Conservation (phyloP, 2,888 invertebrate genomes). For the Drosophila pullipes region DNA sequence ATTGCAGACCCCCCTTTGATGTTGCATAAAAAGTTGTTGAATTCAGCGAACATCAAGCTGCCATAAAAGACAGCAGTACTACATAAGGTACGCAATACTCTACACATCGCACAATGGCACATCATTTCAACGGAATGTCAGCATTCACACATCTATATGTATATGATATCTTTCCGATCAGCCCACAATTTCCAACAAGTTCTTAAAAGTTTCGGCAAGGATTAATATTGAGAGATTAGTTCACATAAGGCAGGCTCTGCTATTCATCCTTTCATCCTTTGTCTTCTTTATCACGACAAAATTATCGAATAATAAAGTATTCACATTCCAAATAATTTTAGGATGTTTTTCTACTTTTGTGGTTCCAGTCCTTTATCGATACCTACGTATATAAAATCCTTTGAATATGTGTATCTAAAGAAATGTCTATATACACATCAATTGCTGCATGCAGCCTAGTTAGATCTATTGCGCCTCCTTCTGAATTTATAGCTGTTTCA, state of each 20-base stretch:
- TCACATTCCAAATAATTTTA: background rate
- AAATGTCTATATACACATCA: background rate
- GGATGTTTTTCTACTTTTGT: background rate
- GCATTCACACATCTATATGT: too few species aligned
- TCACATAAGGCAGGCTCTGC: background rate
- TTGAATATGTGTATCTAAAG: background rate
- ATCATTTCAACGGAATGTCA: too few species aligned
- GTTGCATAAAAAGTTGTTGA: slow-evolving; percentile 20
- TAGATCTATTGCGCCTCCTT: background rate
- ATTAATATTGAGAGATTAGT: background rate
- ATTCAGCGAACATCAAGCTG: slow-evolving; percentile 19
- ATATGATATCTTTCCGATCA: background rate
- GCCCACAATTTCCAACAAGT: background rate
- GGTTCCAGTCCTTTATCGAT: background rate
- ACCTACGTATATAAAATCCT: background rate
- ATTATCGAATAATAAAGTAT: background rate
- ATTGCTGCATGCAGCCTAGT: background rate
- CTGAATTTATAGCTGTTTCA: background rate
- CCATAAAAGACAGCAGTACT: background rate
- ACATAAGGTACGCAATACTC: background rate
- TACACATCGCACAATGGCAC: background rate
- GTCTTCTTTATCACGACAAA: background rate
- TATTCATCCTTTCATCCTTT: background rate
- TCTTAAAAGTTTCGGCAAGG: background rate
- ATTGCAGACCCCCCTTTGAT: slow-evolving; percentile 25